Base-by-base conservation (phyloP, 2,797 vertebrate species). In the Ibycter americanus region DNA sequence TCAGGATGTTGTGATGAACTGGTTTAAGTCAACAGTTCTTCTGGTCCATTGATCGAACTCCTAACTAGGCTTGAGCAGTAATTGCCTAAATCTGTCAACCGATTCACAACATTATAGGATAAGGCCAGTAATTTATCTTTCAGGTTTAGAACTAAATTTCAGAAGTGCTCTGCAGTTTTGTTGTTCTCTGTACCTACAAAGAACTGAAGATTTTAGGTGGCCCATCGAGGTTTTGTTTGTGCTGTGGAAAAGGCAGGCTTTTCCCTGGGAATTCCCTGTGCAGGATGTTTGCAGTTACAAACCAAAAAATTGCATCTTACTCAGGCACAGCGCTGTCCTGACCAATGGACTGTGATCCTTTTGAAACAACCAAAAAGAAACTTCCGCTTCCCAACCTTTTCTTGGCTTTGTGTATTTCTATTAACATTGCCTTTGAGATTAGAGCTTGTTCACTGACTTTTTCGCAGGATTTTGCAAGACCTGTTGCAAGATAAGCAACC, bases 361-460 rank as follows among this genome's bases (percentile, higher is more conserved):
- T 29, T 3, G 22, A 80, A 93, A 71, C 42, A 84, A 34, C 21
- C 13, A 61, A 89, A 89, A 67, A 79, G 63, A 87, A 81, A 62
- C 54, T 70, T 84, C 74, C 80, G 52, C 12, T 62, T 66, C 63
- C 13, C 14, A 54, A 17, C 52, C 21, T 78, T 66, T 90, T 36
- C 77, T 67, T 38, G 54, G 34, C 46, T 90, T 62, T 66, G 15
- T 63, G 27, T 76, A 7, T 65, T 86, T 68, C 51, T 59, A 10
- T 74, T 87, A 87, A 19, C 68, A 18, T 76, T 61, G 63, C 70
- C 79, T 96, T 93, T 74, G 87, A 73, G 92, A 78, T 96, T 66
- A 76, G 82, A 85, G 42, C 44, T 94, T 76, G 40, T 46, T 85
- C 46, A 20, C 38, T 87, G 90, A 63, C 76, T 87, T 73, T 46